Evolutionary conservation across 2,113 vertebrate species (phyloP).

Genomic region (Austrofundulus limnaeus): DNA sequence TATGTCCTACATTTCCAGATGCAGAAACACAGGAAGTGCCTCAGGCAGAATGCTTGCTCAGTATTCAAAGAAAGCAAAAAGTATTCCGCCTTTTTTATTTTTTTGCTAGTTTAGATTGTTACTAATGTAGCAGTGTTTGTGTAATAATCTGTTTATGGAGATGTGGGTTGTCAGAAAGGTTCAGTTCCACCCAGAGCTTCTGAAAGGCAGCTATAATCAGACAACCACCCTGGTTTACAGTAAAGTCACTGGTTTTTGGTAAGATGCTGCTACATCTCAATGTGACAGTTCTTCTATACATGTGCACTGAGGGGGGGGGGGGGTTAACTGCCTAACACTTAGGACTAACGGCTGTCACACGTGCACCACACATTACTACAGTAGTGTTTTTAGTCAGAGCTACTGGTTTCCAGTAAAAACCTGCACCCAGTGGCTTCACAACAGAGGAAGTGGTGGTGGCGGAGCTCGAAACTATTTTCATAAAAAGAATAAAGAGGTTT

Average conservation of each 20-base stretch:
- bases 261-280: constrained; percentile 8
- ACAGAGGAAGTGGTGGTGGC: constrained; percentile 74
- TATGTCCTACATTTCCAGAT: constrained; percentile 1
- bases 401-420: constrained; percentile 75
- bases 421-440: constrained; percentile 58
- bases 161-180: neutral
- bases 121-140: neutral
- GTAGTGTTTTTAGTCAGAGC: constrained; percentile 68
- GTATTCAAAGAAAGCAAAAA: neutral
- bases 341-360: constrained; percentile 38
- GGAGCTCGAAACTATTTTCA: constrained; percentile 59
- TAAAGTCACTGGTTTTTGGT: constrained; percentile 54
- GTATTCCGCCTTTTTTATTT: no score
- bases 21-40: neutral
- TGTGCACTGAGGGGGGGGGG: constrained; percentile 17
- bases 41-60: neutral
- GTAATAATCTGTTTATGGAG: neutral
- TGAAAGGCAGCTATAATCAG: neutral
- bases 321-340: constrained; percentile 39
- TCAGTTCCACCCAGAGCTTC: constrained; percentile 4
- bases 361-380: constrained; percentile 19
- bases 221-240: constrained; percentile 21
- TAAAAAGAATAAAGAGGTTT: constrained; percentile 44
- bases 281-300: constrained; percentile 9
- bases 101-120: no score